Conservation (phyloP, 2,113 vertebrate species). For the Neofelis nebulosa region DNA sequence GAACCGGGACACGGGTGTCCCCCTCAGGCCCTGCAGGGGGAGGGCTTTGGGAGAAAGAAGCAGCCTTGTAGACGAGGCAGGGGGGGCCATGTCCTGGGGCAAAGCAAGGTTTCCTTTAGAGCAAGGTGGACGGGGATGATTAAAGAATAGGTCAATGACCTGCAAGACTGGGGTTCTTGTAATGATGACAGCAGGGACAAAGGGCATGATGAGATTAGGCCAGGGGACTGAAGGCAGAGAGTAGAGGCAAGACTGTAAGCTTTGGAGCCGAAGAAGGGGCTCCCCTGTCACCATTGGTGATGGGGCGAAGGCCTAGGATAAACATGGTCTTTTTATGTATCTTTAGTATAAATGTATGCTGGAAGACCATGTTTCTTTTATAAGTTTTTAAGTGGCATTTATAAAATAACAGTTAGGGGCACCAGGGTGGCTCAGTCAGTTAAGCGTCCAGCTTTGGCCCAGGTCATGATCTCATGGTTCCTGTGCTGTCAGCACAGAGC, state of each 20-base stretch:
- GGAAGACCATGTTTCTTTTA: neutral
- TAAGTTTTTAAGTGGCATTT: neutral
- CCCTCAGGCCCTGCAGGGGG: neutral
- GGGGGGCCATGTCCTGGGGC: neutral
- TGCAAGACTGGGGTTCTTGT: neutral
- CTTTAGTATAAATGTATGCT: neutral
- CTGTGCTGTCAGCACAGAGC: too few species aligned
- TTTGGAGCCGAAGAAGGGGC: accelerated
- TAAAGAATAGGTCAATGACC: neutral
- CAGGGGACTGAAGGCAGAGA: neutral
- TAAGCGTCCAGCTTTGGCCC: too few species aligned
- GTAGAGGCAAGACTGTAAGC: neutral
- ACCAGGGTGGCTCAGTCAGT: too few species aligned
- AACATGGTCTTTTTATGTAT: neutral
- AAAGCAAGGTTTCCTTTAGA: neutral
- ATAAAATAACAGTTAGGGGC: neutral
- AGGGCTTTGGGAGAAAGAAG: neutral
- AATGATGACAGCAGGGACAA: neutral
- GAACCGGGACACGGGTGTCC: neutral
- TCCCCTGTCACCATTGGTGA: neutral
- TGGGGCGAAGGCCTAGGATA: neutral
- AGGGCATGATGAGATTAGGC: neutral
- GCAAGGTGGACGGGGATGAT: neutral
- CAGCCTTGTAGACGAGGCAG: accelerated
- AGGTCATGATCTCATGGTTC: too few species aligned